Percentiles rank a stretch among this genome's conserved stretches.
phyloP scores from a whole-genome alignment of 1,140 invertebrate species.

The Drosophila virilis region DNA sequence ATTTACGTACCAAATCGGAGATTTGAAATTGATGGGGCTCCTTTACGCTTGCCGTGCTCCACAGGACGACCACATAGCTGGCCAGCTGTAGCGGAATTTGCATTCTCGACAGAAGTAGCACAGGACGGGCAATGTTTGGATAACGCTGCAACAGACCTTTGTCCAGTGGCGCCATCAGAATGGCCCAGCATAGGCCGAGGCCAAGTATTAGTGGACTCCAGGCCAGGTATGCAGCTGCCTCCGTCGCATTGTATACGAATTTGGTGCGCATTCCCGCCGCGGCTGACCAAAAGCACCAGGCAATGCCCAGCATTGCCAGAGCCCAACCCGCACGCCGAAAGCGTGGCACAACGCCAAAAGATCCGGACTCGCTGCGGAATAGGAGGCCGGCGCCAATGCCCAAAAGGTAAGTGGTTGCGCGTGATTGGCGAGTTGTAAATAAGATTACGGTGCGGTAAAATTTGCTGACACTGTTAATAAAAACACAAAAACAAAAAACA shows the following conservation, averaged over 20 bases:
- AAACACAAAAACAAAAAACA: conserved; percentile 11
- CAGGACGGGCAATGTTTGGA: conserved; percentile 35
- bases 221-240: conserved; percentile 88
- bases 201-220: conserved; percentile 87
- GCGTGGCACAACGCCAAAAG: conserved; percentile 83
- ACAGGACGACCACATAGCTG: conserved; percentile 60
- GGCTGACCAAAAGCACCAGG: conserved; percentile 87
- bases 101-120: conserved; percentile 61
- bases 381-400: conserved; percentile 87
- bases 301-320: conserved; percentile 84
- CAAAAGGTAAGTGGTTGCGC: conserved; percentile 88
- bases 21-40: conserved; percentile 58
- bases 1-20: conserved; percentile 56
- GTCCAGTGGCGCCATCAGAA: conserved; percentile 56
- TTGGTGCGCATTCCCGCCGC: conserved; percentile 86
- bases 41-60: conserved; percentile 59
- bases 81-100: conserved; percentile 62
- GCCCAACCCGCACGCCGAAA: conserved; percentile 84
- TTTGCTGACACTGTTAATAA: conserved; percentile 86
- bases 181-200: conserved; percentile 86
- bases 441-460: conserved; percentile 88
- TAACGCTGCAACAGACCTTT: conserved; percentile 28
- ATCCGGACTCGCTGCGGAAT: conserved; percentile 85
- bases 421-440: conserved; percentile 87
- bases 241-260: conserved; percentile 87